These are phyloP conservation scores for Drosophila eugracilis DNA, from an alignment of 1,140 invertebrate species.

Conservation along the genomic window DNA sequence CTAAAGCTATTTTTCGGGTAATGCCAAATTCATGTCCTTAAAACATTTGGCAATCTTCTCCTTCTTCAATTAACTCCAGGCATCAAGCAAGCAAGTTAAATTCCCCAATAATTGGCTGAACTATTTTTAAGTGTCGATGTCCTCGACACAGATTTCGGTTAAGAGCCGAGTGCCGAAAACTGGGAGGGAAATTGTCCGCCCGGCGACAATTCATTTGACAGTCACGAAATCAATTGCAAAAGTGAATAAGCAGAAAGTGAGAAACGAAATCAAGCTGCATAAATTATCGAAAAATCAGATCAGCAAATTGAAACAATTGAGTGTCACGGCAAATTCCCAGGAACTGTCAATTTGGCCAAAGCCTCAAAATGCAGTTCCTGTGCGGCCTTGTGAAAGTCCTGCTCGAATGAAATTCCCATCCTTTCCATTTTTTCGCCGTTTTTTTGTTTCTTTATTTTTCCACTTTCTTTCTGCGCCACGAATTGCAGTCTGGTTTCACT, in stretches of 20 bases:
- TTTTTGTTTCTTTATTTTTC: constrained; percentile 16
- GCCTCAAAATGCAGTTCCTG: constrained; percentile 30
- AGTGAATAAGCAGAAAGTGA: constrained; percentile 55
- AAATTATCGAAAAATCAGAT: constrained; percentile 66
- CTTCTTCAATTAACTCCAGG: neutral
- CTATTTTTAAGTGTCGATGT: constrained; percentile 51
- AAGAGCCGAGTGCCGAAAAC: neutral
- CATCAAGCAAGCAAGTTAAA: neutral
- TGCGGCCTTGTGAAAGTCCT: constrained; percentile 17
- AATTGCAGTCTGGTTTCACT: constrained; percentile 32
- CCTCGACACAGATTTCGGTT: constrained; percentile 62
- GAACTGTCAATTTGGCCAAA: constrained; percentile 46
- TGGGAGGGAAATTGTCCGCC: constrained; percentile 4
- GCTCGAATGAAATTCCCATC: constrained; percentile 37
- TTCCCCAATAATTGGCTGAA: constrained; percentile 6
- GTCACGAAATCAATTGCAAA: constrained; percentile 71
- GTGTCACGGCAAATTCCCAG: constrained; percentile 25
- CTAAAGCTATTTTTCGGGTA: neutral
- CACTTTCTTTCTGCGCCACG: constrained; percentile 29
- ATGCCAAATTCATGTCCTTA: neutral
- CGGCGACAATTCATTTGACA: constrained; percentile 52
- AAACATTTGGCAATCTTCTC: neutral
- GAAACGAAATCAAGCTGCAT: constrained; percentile 66
- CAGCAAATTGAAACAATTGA: constrained; percentile 70
- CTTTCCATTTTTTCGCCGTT: constrained; percentile 15